phyloP scores from a whole-genome alignment of 2,797 vertebrate species.

The Myoxocephalus aenaeus region DNA sequence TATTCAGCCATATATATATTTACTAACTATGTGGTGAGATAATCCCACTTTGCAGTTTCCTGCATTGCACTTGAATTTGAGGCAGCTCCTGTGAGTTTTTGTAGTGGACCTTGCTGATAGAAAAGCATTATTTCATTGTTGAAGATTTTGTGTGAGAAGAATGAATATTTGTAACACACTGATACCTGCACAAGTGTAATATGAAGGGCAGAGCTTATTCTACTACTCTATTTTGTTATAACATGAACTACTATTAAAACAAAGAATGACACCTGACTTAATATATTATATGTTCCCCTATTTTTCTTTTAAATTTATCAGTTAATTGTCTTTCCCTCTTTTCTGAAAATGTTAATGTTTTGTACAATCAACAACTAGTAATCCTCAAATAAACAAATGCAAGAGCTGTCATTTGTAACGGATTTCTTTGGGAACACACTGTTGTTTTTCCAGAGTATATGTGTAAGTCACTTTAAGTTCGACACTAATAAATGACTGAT shows the following conservation, averaged over 20 bases:
- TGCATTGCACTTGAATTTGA: neutral
- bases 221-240: neutral
- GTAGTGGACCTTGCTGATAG: neutral
- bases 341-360: neutral
- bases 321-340: neutral
- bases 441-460: neutral
- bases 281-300: neutral
- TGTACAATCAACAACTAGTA: neutral
- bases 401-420: neutral
- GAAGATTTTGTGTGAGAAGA: neutral
- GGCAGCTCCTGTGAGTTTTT: neutral
- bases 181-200: no score
- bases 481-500: slow-evolving; percentile 17
- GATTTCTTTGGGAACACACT: neutral
- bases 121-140: neutral
- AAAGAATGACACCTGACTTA: neutral
- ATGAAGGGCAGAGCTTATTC: neutral
- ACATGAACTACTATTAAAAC: neutral
- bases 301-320: neutral
- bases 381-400: neutral
- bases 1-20: neutral
- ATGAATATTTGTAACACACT: neutral
- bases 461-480: neutral
- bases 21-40: neutral
- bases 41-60: neutral